Conservation (phyloP, 2,797 vertebrate species). For the Alfaro cultratus region DNA sequence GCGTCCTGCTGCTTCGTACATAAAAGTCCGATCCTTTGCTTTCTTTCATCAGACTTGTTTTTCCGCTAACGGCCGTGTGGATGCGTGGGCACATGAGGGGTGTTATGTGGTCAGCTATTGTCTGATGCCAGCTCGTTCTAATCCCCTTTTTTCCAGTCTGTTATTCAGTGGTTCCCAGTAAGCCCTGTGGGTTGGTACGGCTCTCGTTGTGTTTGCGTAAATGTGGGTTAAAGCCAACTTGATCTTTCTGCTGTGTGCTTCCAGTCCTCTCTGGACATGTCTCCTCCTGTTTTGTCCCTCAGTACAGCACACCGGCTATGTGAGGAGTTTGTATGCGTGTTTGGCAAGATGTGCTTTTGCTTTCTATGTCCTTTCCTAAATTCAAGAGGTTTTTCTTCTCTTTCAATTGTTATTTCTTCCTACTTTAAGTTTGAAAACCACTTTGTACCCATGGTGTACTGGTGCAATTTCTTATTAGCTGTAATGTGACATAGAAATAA, state of each 20-base stretch:
- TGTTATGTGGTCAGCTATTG: slow-evolving; percentile 46
- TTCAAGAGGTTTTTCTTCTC: slow-evolving; percentile 26
- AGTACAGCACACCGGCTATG: slow-evolving; percentile 26
- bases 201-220: slow-evolving; percentile 20
- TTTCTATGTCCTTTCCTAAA: slow-evolving; percentile 31
- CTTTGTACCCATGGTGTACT: too few relatives aligned
- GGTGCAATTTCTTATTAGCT: background rate
- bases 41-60: slow-evolving; percentile 23
- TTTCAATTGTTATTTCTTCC: slow-evolving; percentile 8
- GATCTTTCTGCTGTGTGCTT: slow-evolving; percentile 45
- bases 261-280: slow-evolving; percentile 48
- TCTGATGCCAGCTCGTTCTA: slow-evolving; percentile 49
- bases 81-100: slow-evolving; percentile 12
- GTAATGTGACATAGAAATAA: too few relatives aligned
- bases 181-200: slow-evolving; percentile 50
- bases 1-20: background rate
- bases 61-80: slow-evolving; percentile 22
- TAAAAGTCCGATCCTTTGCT: slow-evolving; percentile 12
- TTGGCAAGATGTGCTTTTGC: slow-evolving; percentile 14
- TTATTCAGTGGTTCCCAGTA: slow-evolving; percentile 62
- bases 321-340: background rate
- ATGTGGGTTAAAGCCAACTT: slow-evolving; percentile 23
- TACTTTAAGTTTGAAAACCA: background rate
- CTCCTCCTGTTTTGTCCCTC: slow-evolving; percentile 59
- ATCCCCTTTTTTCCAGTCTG: slow-evolving; percentile 73